A percentile compares a stretch with the other conserved stretches of the same genome.
Conservation (phyloP, 2,797 vertebrate species). For the Cyclopterus lumpus region DNA sequence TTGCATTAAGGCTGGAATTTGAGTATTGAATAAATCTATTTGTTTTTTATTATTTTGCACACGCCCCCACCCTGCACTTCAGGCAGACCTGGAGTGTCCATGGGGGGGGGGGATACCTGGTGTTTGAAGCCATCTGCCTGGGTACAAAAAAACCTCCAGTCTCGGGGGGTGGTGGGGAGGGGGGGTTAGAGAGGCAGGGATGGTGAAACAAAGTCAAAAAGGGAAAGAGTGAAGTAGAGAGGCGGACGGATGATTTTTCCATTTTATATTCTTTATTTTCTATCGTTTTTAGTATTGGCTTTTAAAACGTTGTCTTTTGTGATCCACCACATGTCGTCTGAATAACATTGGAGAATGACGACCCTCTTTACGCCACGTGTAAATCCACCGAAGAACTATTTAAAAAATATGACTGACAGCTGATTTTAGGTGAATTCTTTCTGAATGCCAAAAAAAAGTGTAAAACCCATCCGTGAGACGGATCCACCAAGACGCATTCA, state of each 20-base stretch:
- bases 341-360: not conserved
- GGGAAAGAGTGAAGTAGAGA: not conserved
- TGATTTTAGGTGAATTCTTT: not conserved
- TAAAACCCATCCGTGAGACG: not conserved
- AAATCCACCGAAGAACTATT: not conserved
- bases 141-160: conserved; percentile 26
- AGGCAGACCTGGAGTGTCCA: conserved; percentile 58
- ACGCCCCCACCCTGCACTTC: conserved; percentile 37
- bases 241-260: not conserved
- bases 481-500: not conserved
- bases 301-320: not conserved
- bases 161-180: conserved; percentile 12
- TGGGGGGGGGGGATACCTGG: conserved; percentile 61
- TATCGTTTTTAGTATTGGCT: not conserved
- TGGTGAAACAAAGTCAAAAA: not conserved
- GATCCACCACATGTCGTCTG: not conserved
- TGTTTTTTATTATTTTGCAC: not conserved
- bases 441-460: not conserved
- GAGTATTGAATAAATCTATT: conserved; percentile 54
- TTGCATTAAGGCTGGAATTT: conserved; percentile 56
- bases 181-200: not conserved
- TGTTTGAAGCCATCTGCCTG: conserved; percentile 75
- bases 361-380: not conserved
- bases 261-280: not conserved
- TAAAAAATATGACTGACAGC: not conserved